A percentile compares a stretch with the other conserved stretches of the same genome.
These are phyloP conservation scores for Myotis daubentonii DNA, from an alignment of 2,797 vertebrate genomes.

Conservation along the genomic window DNA sequence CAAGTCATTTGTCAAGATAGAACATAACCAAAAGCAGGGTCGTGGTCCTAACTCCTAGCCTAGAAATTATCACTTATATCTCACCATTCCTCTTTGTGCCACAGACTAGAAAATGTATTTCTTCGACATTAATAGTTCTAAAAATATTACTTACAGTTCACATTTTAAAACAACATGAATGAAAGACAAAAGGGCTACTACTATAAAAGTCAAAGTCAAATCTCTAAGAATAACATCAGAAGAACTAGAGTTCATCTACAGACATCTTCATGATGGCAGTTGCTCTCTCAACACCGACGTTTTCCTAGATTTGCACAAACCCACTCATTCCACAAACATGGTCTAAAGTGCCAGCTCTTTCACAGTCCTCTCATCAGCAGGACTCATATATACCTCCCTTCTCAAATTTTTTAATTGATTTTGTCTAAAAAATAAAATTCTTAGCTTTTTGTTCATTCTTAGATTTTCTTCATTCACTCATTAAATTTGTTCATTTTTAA, in stretches of 20 bases:
- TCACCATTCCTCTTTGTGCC: not conserved
- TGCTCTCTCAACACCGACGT: not conserved
- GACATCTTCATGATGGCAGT: not conserved
- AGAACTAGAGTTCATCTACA: not conserved
- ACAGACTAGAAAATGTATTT: constrained; percentile 20
- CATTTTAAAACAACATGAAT: not conserved
- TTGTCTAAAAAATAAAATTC: not conserved
- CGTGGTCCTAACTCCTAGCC: not conserved
- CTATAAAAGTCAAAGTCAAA: not conserved
- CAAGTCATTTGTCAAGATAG: not conserved
- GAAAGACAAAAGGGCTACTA: not conserved
- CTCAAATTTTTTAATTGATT: not conserved
- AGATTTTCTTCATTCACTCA: constrained; percentile 26
- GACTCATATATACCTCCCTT: not conserved
- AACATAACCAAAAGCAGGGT: not conserved
- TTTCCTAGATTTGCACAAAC: not conserved
- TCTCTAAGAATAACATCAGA: not conserved
- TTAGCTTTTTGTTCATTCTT: not conserved
- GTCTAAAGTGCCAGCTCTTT: not conserved
- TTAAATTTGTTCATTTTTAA: not conserved
- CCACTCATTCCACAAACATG: not conserved
- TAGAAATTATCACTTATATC: not conserved
- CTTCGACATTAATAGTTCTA: not conserved
- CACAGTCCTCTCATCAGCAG: not conserved
- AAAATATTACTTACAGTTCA: not conserved